Evolutionary conservation across 2,888 invertebrate species (phyloP), one percentile per base, ranked within the genome.

Genomic region (Lasius platythorax): DNA sequence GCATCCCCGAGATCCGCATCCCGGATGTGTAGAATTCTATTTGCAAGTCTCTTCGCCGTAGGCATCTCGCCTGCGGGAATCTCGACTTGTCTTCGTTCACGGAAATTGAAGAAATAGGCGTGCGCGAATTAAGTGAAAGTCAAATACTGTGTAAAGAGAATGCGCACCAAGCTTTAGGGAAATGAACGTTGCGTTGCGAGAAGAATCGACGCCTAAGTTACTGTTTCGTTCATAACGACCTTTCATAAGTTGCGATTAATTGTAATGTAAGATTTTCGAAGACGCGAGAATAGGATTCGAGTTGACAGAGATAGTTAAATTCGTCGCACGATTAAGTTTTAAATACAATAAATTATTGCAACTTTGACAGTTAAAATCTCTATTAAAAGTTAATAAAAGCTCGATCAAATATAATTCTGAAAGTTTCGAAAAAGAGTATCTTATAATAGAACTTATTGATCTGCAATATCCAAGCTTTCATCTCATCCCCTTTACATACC

Each of bases 21-120:
- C 30, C 23, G 53, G 30, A 76, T 75, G 23, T 30, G 75, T 63
- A 28, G 64, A 64, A 82, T 76, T 82, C 82, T 76, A 82, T 64
- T 64, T 82, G 82, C 74, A 28, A 82, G 76, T 82, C 63, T 53
- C 58, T 63, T n/a, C 82, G 76, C 64, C 63, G 40, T 50, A 75
- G 75, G 82, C 74, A 64, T 64, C 15, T 23, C 30, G 72, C 72
- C 72, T 18, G 46, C 61, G 72, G 46, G 46, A 46, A 53, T 79
- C 79, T 18, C n/a, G 58, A 46, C 56, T 79, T 73, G 79, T 79
- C 79, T 72, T 73, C 79, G 28, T 73, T n/a, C 79, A 33, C 61
- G 61, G 37, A 79, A 79, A 79, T 79, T 79, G 61, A 73, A 79
- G 79, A 79, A 61, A 79, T 79, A 79, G 61, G 43, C 61, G 46